Conservation (phyloP, 2,888 invertebrate genomes). For the Tribolium freemani region DNA sequence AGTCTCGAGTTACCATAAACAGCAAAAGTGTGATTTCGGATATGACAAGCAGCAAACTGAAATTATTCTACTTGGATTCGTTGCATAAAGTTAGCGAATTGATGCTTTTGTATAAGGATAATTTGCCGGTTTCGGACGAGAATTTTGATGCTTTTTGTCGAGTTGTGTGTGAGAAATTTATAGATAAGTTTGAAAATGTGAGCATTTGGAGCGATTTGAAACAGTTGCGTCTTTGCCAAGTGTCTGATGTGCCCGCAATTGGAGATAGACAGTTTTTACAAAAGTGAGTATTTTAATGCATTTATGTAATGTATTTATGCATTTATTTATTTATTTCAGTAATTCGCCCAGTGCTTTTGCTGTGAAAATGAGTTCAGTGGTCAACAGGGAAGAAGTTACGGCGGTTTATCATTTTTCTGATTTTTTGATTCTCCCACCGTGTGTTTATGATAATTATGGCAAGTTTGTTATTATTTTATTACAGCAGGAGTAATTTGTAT, state of each 20-base stretch:
- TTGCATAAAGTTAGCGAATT: conserved; percentile 51
- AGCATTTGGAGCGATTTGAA: background rate
- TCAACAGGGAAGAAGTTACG: conserved; percentile 42
- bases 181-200: background rate
- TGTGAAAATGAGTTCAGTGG: conserved; percentile 36
- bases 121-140: conserved; percentile 40
- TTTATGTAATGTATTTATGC: background rate
- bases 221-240: background rate
- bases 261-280: background rate
- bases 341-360: conserved; percentile 35
- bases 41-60: conserved; percentile 31
- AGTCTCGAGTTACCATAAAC: conserved; percentile 43
- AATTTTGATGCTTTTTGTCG: conserved; percentile 45
- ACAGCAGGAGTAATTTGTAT: background rate
- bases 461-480: background rate
- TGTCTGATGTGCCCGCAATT: background rate
- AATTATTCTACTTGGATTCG: conserved; percentile 49
- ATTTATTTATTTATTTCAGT: conserved; percentile 13
- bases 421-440: conserved; percentile 49
- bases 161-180: background rate
- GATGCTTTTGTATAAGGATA: conserved; percentile 49
- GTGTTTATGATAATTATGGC: conserved; percentile 49
- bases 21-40: conserved; percentile 15
- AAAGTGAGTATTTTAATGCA: background rate
- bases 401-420: conserved; percentile 50